Base-by-base conservation (phyloP, 92 coral and sea anemone genomes). In the Parazoanthus atlanticus region DNA sequence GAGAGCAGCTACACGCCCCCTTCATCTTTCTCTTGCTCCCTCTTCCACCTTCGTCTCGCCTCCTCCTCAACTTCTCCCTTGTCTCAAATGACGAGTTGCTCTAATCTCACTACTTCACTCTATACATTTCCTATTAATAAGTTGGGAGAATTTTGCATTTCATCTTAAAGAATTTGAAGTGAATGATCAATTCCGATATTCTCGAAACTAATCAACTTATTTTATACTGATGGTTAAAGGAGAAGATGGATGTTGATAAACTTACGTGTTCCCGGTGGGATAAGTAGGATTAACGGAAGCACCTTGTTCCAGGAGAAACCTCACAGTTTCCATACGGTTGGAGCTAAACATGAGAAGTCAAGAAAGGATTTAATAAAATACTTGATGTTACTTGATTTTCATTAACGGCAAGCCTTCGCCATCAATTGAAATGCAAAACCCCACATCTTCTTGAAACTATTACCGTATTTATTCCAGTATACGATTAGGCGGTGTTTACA, bases 241-340 rank as follows among this genome's bases (percentile, higher is more conserved):
- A 12, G 58, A 52, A 52, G 3, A 52, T 52, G 21, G 58, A 52
- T 52, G 58, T 52, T 52, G 58, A 52, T 52, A 52, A 52, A 74
- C 98, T 93, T 86, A 94, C 98, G 97, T 91, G 85, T 96, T 96
- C 75, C 99, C 99, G 9, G 94, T 92, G 61, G 96, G 93, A 80
- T 95, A 95, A 0, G 93, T 84, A 23, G 95, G 98, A 67, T 95
- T 91, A 3, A 95, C 95, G 21, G 98, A 95, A 12, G 98, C 98
- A 74, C 95, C 98, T 34, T 90, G 95, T 34, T 91, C 90, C 61
- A 96, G 80, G 0, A 96, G 94, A 65, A 96, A 96, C 70, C 73
- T 76, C 73, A 93, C 85, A 13, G 98, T 92, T 76, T 88, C 96
- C 80, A 95, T 90, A 40, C 95, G 92, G 79, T 93, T 87, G 71